Conservation (phyloP, 2,113 vertebrate genomes). For the Rhinolophus ferrumequinum region DNA sequence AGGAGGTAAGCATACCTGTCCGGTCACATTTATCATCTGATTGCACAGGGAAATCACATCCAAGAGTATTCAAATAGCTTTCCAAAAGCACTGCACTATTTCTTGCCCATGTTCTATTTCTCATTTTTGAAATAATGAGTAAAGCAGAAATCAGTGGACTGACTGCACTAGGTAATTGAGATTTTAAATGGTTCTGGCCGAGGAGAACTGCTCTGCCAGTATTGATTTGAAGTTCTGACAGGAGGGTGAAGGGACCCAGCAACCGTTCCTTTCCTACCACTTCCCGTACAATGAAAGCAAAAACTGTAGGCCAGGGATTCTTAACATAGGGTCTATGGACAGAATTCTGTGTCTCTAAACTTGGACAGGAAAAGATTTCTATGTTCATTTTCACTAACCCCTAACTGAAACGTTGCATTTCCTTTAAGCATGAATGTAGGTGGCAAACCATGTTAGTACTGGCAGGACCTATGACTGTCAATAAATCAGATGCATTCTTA, state of each 20-base stretch:
- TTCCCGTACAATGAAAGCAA: neutral
- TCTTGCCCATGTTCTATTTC: conserved; percentile 45
- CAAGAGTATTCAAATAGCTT: conserved; percentile 47
- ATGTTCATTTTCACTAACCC: neutral
- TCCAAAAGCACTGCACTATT: conserved; percentile 60
- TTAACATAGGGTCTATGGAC: neutral
- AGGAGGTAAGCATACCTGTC: conserved; percentile 56
- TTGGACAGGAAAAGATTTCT: neutral
- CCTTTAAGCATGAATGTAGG: neutral
- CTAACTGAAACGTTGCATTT: conserved; percentile 14
- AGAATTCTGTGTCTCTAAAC: neutral
- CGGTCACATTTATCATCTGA: conserved; percentile 65
- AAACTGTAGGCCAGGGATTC: neutral
- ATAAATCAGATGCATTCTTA: neutral
- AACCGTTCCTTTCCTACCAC: neutral
- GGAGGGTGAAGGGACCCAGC: neutral
- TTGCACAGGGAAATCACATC: conserved; percentile 57
- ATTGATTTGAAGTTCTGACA: conserved; percentile 35
- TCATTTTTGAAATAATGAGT: conserved; percentile 74
- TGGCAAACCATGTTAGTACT: neutral
- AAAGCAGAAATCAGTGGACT: conserved; percentile 68
- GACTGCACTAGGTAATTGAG: conserved; percentile 56
- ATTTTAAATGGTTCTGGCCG: conserved; percentile 68
- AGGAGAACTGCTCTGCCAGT: conserved; percentile 47
- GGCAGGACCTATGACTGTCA: neutral